These are phyloP conservation scores for Ceratina japonica DNA, from an alignment of 1,140 invertebrate genomes.

Conservation along the genomic window DNA sequence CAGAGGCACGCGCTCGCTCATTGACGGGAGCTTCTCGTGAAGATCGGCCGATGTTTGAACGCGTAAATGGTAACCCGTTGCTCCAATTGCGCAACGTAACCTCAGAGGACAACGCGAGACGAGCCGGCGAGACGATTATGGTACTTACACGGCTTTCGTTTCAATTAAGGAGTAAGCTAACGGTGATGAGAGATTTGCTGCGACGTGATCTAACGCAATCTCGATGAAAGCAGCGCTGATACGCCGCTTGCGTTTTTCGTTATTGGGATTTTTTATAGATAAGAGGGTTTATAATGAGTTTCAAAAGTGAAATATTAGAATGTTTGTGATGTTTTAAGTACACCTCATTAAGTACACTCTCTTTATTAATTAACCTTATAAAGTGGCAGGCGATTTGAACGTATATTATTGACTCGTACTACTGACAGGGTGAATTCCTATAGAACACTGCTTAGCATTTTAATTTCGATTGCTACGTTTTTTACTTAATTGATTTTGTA, in stretches of 20 bases:
- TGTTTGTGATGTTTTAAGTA: neutral
- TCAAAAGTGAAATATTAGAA: no score
- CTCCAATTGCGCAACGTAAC: constrained; percentile 70
- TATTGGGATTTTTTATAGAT: no score
- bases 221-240: neutral
- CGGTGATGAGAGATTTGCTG: neutral
- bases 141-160: neutral
- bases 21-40: neutral
- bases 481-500: no score
- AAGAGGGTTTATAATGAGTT: no score
- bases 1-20: neutral
- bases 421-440: no score
- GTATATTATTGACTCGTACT: no score
- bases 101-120: constrained; percentile 68
- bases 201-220: neutral
- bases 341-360: neutral
- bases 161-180: constrained; percentile 2
- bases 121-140: constrained; percentile 19
- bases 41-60: constrained; percentile 38
- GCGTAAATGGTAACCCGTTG: constrained; percentile 64
- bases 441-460: no score
- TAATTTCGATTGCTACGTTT: no score
- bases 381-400: neutral
- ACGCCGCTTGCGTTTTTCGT: neutral
- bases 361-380: constrained; percentile 16